Base-by-base conservation (phyloP, 2,113 vertebrate species). In the Hypanus sabinus region DNA sequence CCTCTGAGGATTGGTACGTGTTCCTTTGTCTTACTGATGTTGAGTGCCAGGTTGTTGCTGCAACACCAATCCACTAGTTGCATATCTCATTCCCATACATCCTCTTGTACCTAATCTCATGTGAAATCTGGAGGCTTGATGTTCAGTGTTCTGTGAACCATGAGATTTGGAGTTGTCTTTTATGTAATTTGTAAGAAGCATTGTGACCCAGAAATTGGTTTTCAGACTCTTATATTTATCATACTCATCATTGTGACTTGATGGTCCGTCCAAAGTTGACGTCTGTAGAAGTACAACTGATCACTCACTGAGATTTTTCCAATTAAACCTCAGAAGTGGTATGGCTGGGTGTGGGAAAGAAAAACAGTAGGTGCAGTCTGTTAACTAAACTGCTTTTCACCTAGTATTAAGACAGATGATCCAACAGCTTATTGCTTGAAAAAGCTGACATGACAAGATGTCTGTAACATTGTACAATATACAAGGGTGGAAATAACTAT, bases 401-500 rank as follows among this genome's bases (percentile, higher is more conserved):
- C 5, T 60, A 11, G 30, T 62, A 3, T 9, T 87, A 24, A 87
- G 83, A 60, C 27, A 20, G 20, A 0, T 27, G 80, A 76, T 76
- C 46, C 76, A 79, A 33, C n/a, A 80, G 77, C 16, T 33, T 38
- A 14, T 79, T 33, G 79, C 46, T 46, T 83, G 38, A 46, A 38
- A 9, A 20, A 83, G 22, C 20, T 55, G 20, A 24, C 22, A 60
- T 12, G 60, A 87, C 9, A 9, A 27, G 12, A 60, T 87, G 55
- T 27, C 81, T 57, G 83, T 27, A 87, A 87, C 55, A 87, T 87
- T 87, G 83, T 87, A 87, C 55, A 87, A 11, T 87, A 87, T 87
- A 55, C 24, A 60, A 60, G 24, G 27, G 27, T 60, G 11, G 30
- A 87, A 87, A 22, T 62, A n/a, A 87, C 55, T 3, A 87, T n/a